Evolutionary conservation across 2,888 invertebrate species (phyloP).

Genomic region (Torymus tubicola): DNA sequence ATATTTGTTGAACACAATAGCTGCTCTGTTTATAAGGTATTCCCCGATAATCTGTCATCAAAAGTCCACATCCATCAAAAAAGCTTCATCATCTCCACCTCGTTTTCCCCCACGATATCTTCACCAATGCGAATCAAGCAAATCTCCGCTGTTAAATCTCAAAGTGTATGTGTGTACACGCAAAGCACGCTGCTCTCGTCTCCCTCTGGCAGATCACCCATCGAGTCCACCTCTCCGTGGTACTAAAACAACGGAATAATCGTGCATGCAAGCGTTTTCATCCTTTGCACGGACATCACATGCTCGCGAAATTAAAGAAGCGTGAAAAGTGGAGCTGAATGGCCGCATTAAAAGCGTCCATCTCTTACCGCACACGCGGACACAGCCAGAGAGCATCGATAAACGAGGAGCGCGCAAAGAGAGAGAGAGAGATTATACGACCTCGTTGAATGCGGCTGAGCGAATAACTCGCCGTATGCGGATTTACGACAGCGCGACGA

Average conservation of each 20-base stretch:
- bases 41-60: too few species aligned
- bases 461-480: conserved; percentile 23
- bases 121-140: too few species aligned
- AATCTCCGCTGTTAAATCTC: too few species aligned
- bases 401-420: neutral
- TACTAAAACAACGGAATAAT: conserved; percentile 45
- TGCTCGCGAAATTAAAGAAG: conserved; percentile 46
- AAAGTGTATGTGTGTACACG: too few species aligned
- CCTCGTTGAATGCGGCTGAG: conserved; percentile 9
- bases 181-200: too few species aligned
- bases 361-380: neutral
- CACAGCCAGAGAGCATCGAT: conserved; percentile 17
- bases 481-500: conserved; percentile 37
- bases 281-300: neutral
- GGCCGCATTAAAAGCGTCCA: conserved; percentile 38
- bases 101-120: too few species aligned
- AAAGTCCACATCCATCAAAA: too few species aligned
- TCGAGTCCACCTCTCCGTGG: too few species aligned
- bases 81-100: too few species aligned
- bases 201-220: too few species aligned
- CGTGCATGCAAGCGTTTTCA: conserved; percentile 12
- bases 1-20: too few species aligned
- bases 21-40: too few species aligned
- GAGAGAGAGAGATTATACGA: conserved; percentile 37
- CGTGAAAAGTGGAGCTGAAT: conserved; percentile 51